phyloP scores from a whole-genome alignment of 2,888 invertebrate species.

The Stenurella melanura region DNA sequence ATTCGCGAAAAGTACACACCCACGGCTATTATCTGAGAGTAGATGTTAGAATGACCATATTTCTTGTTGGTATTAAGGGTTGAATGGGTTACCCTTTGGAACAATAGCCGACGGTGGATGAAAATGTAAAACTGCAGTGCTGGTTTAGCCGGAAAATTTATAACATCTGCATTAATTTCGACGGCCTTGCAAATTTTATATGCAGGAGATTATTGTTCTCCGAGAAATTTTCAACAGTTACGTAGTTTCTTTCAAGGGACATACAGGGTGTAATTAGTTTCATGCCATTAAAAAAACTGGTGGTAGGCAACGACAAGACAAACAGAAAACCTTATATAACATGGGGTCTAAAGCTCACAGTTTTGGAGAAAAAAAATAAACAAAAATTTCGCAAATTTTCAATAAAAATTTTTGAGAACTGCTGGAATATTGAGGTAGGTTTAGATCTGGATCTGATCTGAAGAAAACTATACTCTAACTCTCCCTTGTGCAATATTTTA shows the following conservation, averaged over 20 bases:
- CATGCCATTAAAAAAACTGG: no score
- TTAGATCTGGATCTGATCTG: no score
- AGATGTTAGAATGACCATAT: conserved; percentile 41
- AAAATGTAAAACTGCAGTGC: conserved; percentile 36
- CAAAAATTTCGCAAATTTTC: no score
- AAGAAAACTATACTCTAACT: no score
- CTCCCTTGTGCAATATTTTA: no score
- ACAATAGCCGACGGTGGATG: conserved; percentile 39
- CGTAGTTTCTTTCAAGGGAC: neutral
- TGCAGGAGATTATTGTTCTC: conserved; percentile 6
- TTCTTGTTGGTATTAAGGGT: conserved; percentile 42
- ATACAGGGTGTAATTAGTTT: no score
- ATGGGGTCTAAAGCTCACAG: no score
- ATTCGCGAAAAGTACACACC: conserved; percentile 41
- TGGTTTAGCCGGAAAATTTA: conserved; percentile 25
- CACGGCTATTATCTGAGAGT: conserved; percentile 35
- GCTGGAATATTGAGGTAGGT: no score
- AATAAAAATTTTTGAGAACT: no score
- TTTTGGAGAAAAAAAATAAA: no score
- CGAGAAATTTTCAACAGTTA: neutral
- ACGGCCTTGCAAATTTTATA: conserved; percentile 1
- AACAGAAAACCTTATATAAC: no score
- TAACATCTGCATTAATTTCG: conserved; percentile 31
- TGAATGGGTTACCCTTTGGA: conserved; percentile 36
- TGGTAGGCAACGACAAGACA: no score